Percentiles rank a stretch among this genome's conserved stretches.
Conservation (phyloP, 2,797 vertebrate genomes). For the Halcyon badia region DNA sequence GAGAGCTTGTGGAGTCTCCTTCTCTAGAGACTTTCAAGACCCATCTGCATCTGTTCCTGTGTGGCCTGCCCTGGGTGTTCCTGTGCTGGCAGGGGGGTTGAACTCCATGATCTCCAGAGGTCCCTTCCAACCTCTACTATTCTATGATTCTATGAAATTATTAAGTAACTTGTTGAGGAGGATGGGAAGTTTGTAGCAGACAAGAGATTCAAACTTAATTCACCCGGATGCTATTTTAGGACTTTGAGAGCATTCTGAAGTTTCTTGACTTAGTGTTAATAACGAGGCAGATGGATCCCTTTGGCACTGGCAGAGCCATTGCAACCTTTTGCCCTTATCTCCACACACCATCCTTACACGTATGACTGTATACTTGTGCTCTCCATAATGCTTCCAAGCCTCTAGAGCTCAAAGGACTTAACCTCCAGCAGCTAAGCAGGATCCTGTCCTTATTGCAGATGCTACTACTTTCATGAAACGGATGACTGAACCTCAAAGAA, state of each 20-base stretch:
- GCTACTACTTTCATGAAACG: not conserved
- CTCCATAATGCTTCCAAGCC: not conserved
- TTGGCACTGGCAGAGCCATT: fast-evolving
- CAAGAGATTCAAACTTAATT: not conserved
- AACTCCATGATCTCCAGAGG: no score
- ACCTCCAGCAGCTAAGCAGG: not conserved
- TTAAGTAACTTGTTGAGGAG: not conserved
- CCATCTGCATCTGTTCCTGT: no score
- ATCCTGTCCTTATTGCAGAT: not conserved
- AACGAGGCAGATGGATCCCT: not conserved
- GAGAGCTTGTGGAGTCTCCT: no score
- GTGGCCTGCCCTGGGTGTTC: no score
- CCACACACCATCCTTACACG: fast-evolving
- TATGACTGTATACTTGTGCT: not conserved
- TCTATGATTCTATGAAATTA: not conserved
- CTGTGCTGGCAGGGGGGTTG: no score
- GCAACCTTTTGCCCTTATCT: not conserved
- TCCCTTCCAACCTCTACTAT: no score
- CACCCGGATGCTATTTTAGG: not conserved
- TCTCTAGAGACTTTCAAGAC: no score
- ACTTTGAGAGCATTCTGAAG: not conserved
- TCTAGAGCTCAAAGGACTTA: not conserved
- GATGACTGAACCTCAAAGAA: not conserved
- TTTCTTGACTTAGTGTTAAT: not conserved
- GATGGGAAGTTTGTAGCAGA: not conserved